Conservation (phyloP, 2,888 invertebrate genomes). For the Mythimna lalbum region DNA sequence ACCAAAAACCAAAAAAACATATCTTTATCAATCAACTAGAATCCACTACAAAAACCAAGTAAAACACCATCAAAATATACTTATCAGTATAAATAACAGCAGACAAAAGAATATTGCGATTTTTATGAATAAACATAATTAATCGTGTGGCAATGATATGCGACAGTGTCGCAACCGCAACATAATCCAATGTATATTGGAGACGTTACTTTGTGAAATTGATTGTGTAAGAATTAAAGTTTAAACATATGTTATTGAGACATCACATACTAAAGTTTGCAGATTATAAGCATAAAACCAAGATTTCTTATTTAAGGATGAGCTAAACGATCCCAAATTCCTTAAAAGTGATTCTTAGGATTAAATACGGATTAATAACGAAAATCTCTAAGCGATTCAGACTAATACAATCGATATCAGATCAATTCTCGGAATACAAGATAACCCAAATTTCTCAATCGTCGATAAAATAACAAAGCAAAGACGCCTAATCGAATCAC, state of each 20-base stretch:
- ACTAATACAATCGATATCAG: conserved; percentile 6
- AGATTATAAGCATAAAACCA: conserved; percentile 1
- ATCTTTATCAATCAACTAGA: background rate
- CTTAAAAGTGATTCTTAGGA: conserved; percentile 9
- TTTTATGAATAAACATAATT: conserved; percentile 48
- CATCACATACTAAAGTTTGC: conserved; percentile 19
- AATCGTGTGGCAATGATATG: conserved; percentile 45
- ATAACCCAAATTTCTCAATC: background rate
- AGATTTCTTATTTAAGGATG: conserved; percentile 15
- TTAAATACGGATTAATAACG: conserved; percentile 11
- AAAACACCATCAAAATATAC: conserved; percentile 13
- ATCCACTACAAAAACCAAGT: background rate
- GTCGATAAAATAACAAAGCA: conserved; percentile 23
- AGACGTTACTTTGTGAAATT: conserved; percentile 37
- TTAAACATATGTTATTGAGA: conserved; percentile 36
- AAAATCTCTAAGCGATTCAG: conserved; percentile 8
- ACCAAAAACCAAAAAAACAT: too few species aligned
- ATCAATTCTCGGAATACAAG: conserved; percentile 26
- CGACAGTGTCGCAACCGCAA: conserved; percentile 48
- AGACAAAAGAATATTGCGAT: conserved; percentile 46
- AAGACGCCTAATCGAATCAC: background rate
- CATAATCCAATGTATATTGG: conserved; percentile 24
- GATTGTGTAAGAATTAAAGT: conserved; percentile 51
- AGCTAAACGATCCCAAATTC: conserved; percentile 14
- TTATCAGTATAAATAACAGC: conserved; percentile 23